Percentiles rank a stretch among this genome's conserved stretches.
Evolutionary conservation across 2,113 vertebrate species (phyloP).

Genomic region (Albula goreensis): DNA sequence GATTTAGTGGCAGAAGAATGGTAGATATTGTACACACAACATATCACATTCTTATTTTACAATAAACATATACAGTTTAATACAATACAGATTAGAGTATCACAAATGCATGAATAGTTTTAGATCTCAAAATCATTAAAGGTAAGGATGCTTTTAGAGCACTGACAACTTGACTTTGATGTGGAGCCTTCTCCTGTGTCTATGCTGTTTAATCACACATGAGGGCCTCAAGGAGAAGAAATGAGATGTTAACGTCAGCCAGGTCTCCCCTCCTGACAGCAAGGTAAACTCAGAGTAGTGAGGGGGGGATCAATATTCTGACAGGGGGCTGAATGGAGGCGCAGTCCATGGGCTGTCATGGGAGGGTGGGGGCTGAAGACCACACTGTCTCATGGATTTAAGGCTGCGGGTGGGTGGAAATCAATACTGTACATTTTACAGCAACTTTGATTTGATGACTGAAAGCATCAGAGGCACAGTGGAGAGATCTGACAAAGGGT

Average conservation of each 20-base stretch:
- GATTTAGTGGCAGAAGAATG: too few species aligned
- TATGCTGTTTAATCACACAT: neutral
- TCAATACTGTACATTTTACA: neutral
- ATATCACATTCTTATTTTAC: too few species aligned
- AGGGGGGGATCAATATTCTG: neutral
- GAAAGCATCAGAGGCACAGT: neutral
- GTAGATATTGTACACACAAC: too few species aligned
- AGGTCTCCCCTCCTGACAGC: neutral
- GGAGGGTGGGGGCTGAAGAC: neutral
- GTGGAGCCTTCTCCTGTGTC: too few species aligned
- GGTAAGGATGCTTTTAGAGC: too few species aligned
- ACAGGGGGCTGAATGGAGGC: neutral
- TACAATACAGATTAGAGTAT: too few species aligned
- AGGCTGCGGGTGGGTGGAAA: neutral
- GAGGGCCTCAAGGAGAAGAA: neutral
- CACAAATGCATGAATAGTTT: too few species aligned
- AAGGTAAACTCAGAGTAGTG: neutral
- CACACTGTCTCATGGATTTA: neutral
- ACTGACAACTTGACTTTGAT: too few species aligned
- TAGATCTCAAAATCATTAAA: too few species aligned
- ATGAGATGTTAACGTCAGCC: neutral
- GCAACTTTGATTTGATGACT: neutral
- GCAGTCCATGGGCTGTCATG: neutral
- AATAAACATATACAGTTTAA: too few species aligned
- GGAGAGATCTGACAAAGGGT: neutral